Conservation (phyloP, 1,140 invertebrate genomes). For the Drosophila nannoptera region DNA sequence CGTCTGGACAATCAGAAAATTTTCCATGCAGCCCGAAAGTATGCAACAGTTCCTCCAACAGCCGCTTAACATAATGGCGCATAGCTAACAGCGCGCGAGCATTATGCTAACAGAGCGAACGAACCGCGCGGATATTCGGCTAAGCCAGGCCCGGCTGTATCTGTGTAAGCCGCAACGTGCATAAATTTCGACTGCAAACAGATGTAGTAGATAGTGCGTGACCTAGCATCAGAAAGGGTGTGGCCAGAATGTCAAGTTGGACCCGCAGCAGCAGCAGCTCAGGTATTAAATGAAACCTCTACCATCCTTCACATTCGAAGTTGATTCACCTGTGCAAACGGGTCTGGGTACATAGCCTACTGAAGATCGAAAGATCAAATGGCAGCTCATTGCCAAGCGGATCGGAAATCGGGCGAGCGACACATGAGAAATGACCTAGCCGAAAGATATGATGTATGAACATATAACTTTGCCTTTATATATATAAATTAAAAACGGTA, state of each 20-base stretch:
- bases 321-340: conserved; percentile 62
- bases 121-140: background rate
- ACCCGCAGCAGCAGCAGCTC: background rate
- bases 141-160: background rate
- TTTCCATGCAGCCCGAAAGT: conserved; percentile 3
- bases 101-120: background rate
- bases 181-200: conserved; percentile 2
- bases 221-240: conserved; percentile 45
- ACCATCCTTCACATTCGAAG: conserved; percentile 66
- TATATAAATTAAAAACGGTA: conserved; percentile 19
- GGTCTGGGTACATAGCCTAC: conserved; percentile 32
- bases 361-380: conserved; percentile 68
- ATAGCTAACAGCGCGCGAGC: background rate
- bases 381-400: conserved; percentile 65
- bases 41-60: background rate
- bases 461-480: conserved; percentile 6
- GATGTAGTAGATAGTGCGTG: conserved; percentile 2
- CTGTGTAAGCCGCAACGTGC: background rate
- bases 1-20: background rate
- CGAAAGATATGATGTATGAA: conserved; percentile 25
- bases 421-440: conserved; percentile 62
- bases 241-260: conserved; percentile 51
- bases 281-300: conserved; percentile 11
- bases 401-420: conserved; percentile 63
- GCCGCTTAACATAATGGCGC: conserved; percentile 9